Percentiles rank a stretch among this genome's conserved stretches.
These are phyloP conservation scores for Pelmatolapia mariae DNA, from an alignment of 2,113 vertebrate species.

Conservation along the genomic window DNA sequence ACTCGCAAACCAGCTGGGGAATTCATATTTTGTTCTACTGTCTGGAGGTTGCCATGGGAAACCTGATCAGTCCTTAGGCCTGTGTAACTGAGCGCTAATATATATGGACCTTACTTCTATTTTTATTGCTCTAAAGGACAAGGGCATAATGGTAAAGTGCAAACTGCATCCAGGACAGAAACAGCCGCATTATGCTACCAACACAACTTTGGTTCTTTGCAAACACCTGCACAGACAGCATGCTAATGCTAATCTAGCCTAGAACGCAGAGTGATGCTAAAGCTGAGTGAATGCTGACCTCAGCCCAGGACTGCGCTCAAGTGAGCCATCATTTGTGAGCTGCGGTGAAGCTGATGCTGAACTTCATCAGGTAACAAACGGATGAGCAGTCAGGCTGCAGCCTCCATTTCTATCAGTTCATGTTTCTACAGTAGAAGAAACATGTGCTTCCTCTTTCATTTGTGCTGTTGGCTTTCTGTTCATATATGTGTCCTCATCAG, in stretches of 20 bases:
- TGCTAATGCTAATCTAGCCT: background rate
- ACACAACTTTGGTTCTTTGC: background rate
- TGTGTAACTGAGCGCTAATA: background rate
- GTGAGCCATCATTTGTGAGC: background rate
- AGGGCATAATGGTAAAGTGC: background rate
- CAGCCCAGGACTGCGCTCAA: background rate
- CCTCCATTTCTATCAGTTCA: fast-evolving
- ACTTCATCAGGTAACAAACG: background rate
- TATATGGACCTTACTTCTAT: background rate
- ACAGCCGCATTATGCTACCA: background rate
- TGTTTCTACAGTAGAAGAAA: background rate
- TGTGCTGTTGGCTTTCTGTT: background rate
- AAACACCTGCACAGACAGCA: background rate
- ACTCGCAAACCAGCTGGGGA: background rate
- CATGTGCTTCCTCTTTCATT: background rate
- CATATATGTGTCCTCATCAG: background rate
- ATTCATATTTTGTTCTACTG: background rate
- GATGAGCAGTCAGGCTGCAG: background rate
- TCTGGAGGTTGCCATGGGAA: background rate
- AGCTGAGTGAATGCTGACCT: background rate
- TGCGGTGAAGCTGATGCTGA: background rate
- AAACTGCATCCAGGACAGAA: background rate
- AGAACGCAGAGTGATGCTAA: background rate
- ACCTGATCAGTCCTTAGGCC: background rate
- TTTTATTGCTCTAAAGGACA: background rate